Evolutionary conservation across 1,140 invertebrate genomes (phyloP).

Genomic region (Phymastichus coffea): DNA sequence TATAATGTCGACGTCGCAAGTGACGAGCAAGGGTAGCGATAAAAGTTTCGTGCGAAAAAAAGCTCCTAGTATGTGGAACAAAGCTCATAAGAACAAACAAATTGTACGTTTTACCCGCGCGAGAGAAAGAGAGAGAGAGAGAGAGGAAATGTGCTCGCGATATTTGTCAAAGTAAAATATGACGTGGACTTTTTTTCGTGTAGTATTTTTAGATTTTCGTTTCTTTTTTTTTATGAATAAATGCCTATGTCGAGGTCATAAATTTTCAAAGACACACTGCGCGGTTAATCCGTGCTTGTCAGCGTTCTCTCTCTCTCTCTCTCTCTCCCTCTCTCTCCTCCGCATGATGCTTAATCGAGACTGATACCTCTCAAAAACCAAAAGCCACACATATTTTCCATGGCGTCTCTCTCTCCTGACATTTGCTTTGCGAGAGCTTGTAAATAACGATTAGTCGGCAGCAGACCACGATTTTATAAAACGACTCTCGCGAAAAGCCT

Average conservation of each 20-base stretch:
- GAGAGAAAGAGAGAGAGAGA: neutral
- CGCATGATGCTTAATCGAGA: constrained; percentile 15
- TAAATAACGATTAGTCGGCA: no score
- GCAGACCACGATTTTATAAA: no score
- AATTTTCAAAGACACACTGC: constrained; percentile 6
- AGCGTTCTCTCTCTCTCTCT: no score
- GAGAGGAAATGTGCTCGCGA: constrained; percentile 1
- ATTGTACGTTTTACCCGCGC: no score
- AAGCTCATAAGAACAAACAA: neutral
- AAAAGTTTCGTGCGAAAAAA: constrained; percentile 10
- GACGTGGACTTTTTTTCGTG: constrained; percentile 1
- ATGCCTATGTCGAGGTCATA: constrained; percentile 14
- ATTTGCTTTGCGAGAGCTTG: no score
- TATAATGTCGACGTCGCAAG: constrained; percentile 10
- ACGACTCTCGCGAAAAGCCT: no score
- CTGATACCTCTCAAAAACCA: no score
- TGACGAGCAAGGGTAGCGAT: constrained; percentile 9
- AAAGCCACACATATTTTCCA: no score
- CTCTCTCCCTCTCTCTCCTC: no score
- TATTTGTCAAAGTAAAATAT: constrained; percentile 28
- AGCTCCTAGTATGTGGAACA: no score
- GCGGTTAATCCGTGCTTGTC: neutral
- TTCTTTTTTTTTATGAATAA: constrained; percentile 28
- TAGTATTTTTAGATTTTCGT: constrained; percentile 29
- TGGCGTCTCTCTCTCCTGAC: no score